Evolutionary conservation across 2,113 vertebrate species (phyloP).

Genomic region (Neomonachus schauinslandi): DNA sequence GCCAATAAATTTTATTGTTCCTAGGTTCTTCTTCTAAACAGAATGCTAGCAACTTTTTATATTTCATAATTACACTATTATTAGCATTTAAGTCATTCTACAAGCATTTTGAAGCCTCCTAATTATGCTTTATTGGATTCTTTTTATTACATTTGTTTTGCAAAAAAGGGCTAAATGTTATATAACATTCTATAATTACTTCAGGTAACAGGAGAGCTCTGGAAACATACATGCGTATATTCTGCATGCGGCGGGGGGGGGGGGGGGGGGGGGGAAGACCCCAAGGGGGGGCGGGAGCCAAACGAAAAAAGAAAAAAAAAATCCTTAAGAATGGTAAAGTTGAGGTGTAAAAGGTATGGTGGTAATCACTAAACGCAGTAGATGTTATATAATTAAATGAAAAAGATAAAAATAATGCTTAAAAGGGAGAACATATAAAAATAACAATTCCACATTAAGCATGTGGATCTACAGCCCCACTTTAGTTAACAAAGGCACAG

Average conservation of each 20-base stretch:
- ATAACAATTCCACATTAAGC: not conserved
- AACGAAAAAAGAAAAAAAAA: constrained; percentile 8
- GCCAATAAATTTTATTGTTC: not conserved
- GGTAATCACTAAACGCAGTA: not conserved
- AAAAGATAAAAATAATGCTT: constrained; percentile 35
- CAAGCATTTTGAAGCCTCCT: not conserved
- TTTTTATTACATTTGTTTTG: constrained; percentile 44
- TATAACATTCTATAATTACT: not conserved
- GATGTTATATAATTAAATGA: not conserved
- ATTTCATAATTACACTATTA: not conserved
- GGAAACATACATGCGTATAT: not conserved
- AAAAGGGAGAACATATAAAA: constrained; percentile 40
- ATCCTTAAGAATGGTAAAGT: not conserved
- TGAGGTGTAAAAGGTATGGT: not conserved
- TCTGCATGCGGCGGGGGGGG: not conserved
- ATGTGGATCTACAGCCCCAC: not conserved
- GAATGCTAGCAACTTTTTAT: constrained; percentile 17
- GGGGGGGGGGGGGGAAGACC: not conserved
- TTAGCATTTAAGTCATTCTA: constrained; percentile 27
- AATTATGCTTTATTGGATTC: not conserved
- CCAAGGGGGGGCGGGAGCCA: not conserved
- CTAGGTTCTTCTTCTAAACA: not conserved
- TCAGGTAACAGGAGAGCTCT: constrained; percentile 25
- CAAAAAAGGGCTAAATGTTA: not conserved
- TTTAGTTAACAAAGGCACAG: not conserved